Base-by-base conservation (phyloP, 1,140 invertebrate genomes). In the Chironomus striatipennis region DNA sequence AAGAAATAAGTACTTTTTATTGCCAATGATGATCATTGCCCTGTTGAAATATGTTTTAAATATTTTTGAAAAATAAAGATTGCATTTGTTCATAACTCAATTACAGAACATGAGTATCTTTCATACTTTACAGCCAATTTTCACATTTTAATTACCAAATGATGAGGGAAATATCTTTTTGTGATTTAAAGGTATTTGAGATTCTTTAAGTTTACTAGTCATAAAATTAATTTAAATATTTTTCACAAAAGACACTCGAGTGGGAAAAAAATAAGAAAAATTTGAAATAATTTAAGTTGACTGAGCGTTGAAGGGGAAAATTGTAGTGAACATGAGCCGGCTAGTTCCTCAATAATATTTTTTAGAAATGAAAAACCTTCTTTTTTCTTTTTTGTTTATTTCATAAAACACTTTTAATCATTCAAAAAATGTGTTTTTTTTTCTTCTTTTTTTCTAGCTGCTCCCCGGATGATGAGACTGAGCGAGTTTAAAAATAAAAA, bases 401-500 rank as follows among this genome's bases (percentile, higher is more conserved):
- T 57, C 47, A 47, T 15, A 57, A n/a, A 34, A 34, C 24, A 57
- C 47, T 57, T 57, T 57, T 34, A 34, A 34, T 34, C 24, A 34
- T 34, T 34, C 24, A 34, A 34, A 34, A 34, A 34, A 34, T 34
- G 24, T 57, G 47, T 15, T 5, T 57, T 57, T 57, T 57, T 1
- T n/a, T 47, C 43, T n/a, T 57, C 12, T 57, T 5, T n/a, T 57
- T n/a, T n/a, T 57, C 12, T 57, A 57, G 47, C 47, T 57, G 47
- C 15, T n/a, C n/a, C 47, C 47, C 47, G 47, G 47, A 57, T 57
- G 47, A 57, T 5, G n/a, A 12, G 12, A 57, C n/a, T 57, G 47
- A 57, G 47, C 47, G 47, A 57, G 47, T 57, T 57, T 57, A 57
- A 57, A 57, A 57, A 57, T 57, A 57, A 57, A 57, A n/a, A n/a